Percentiles rank a stretch among this genome's conserved stretches.
Conservation (phyloP, 2,888 invertebrate genomes). For the Pterostichus madidus region DNA sequence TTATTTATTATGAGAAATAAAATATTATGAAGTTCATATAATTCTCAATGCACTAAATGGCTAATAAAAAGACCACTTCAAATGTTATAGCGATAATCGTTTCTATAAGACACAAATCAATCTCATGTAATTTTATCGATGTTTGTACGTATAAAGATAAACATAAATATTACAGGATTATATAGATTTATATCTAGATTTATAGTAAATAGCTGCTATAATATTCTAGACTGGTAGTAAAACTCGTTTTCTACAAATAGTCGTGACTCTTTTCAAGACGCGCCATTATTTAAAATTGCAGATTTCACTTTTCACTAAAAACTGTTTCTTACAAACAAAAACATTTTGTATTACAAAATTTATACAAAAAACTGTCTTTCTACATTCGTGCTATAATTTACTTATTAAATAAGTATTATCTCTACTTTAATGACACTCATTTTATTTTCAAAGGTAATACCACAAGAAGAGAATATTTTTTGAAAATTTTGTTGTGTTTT, state of each 20-base stretch:
- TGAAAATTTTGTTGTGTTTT: too few relatives aligned
- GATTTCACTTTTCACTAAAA: not conserved
- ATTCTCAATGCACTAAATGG: slow-evolving; percentile 1
- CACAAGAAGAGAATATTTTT: too few relatives aligned
- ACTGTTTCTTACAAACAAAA: too few relatives aligned
- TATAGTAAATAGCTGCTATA: slow-evolving; percentile 39
- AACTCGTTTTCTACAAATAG: slow-evolving; percentile 31
- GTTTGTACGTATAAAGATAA: slow-evolving; percentile 17
- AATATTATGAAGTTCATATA: slow-evolving; percentile 15
- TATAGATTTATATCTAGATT: slow-evolving; percentile 49
- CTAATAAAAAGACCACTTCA: slow-evolving; percentile 15
- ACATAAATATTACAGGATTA: slow-evolving; percentile 42
- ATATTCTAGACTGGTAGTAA: slow-evolving; percentile 20
- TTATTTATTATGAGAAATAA: slow-evolving; percentile 47
- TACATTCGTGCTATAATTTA: too few relatives aligned
- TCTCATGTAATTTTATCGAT: slow-evolving; percentile 24
- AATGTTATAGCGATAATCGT: slow-evolving; percentile 34
- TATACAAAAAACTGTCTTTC: too few relatives aligned
- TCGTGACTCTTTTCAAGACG: not conserved
- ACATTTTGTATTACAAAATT: too few relatives aligned
- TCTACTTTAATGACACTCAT: too few relatives aligned
- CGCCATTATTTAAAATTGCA: not conserved
- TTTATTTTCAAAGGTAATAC: too few relatives aligned
- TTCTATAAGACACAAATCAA: slow-evolving; percentile 41
- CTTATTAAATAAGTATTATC: too few relatives aligned